Percentiles rank a stretch among this genome's conserved stretches.
Conservation (phyloP, 2,797 vertebrate genomes). For the Sylvilagus floridanus region DNA sequence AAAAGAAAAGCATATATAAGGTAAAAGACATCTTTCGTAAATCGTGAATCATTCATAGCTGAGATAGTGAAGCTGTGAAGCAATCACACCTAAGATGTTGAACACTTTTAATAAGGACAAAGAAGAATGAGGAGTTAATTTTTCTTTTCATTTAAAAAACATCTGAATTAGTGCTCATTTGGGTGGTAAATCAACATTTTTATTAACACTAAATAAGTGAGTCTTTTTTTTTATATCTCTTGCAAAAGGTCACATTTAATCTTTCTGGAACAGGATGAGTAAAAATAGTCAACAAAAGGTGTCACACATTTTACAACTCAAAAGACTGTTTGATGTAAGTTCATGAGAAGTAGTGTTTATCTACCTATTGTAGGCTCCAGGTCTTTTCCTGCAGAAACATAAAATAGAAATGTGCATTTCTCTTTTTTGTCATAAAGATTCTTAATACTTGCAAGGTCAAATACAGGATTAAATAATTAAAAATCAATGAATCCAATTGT, state of each 20-base stretch:
- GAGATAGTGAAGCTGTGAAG: background rate
- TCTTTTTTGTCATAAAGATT: background rate
- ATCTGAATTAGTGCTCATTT: background rate
- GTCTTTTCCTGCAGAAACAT: conserved; percentile 2
- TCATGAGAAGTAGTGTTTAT: conserved; percentile 10
- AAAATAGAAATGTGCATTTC: background rate
- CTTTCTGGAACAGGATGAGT: conserved; percentile 2
- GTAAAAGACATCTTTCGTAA: background rate
- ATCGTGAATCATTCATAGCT: background rate
- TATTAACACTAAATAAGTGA: conserved; percentile 41
- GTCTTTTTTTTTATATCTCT: background rate
- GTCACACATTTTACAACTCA: background rate
- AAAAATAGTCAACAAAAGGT: conserved; percentile 38
- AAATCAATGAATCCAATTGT: background rate
- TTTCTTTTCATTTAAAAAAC: conserved; percentile 23
- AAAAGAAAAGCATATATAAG: background rate
- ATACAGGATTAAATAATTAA: background rate
- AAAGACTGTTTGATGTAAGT: background rate
- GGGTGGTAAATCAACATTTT: conserved; percentile 36
- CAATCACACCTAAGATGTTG: background rate
- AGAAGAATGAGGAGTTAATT: background rate
- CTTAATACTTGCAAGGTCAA: background rate
- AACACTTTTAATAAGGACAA: background rate
- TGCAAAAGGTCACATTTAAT: background rate
- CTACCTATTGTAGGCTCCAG: background rate